phyloP scores from a whole-genome alignment of 2,888 invertebrate genomes.

The Caenorhabditis angaria region DNA sequence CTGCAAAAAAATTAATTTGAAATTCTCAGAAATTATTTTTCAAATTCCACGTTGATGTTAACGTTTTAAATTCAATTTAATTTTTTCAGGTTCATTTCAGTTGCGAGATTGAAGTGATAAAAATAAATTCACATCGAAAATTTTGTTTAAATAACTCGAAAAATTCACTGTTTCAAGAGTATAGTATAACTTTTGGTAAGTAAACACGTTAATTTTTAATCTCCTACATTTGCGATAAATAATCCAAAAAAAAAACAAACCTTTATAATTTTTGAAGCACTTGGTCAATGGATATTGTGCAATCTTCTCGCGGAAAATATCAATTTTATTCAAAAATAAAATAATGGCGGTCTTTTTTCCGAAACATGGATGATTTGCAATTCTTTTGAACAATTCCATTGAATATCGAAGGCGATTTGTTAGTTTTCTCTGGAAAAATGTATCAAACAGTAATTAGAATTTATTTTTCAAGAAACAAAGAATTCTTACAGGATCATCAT shows the following conservation, averaged over 20 bases:
- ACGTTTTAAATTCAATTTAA: neutral
- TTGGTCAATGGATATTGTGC: constrained; percentile 58
- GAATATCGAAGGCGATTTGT: constrained; percentile 71
- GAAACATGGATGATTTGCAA: constrained; percentile 73
- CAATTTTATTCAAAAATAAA: constrained; percentile 71
- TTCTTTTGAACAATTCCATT: constrained; percentile 70
- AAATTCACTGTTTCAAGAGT: no score
- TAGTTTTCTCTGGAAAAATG: neutral
- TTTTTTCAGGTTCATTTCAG: no score
- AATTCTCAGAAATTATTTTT: neutral
- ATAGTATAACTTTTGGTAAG: no score
- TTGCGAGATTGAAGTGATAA: no score
- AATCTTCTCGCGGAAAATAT: constrained; percentile 71
- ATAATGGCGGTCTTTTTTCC: constrained; percentile 74
- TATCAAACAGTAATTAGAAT: neutral
- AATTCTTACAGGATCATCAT: constrained; percentile 11
- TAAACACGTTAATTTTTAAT: neutral
- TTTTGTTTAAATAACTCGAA: no score
- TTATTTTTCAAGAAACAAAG: constrained; percentile 4
- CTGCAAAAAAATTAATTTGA: constrained; percentile 11
- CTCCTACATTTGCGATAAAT: no score
- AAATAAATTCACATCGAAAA: no score
- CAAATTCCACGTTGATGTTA: neutral
- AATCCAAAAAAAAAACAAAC: constrained; percentile 45
- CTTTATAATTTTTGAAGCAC: constrained; percentile 73